phyloP scores from a whole-genome alignment of 2,888 invertebrate genomes.

The Zhengitettix transpicula region DNA sequence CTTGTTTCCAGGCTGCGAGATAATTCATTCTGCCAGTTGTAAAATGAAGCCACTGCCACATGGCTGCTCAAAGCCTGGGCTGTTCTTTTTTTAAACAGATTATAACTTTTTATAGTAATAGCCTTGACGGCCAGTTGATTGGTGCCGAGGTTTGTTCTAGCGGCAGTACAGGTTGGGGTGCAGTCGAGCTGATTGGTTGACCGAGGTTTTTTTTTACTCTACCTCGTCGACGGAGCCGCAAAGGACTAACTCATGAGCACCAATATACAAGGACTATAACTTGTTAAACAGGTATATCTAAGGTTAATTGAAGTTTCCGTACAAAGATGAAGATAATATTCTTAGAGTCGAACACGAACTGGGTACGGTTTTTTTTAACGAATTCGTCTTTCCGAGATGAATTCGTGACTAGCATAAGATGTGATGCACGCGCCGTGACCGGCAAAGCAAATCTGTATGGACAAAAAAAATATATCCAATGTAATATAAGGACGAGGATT shows the following conservation, averaged over 20 bases:
- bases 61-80: too few species aligned
- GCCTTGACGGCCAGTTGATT: neutral
- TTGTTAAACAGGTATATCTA: slow-evolving; percentile 2
- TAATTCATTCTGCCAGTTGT: neutral
- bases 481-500: too few species aligned
- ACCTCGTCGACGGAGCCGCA: neutral
- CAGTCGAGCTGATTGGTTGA: neutral
- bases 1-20: neutral
- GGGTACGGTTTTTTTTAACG: neutral
- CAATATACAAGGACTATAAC: neutral
- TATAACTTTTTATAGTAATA: neutral
- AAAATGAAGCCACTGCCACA: neutral
- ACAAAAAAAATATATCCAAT: too few species aligned
- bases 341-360: neutral
- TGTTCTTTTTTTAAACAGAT: neutral
- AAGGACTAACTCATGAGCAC: neutral
- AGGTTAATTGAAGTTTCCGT: slow-evolving; percentile 11
- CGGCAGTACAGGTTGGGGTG: neutral
- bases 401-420: slow-evolving; percentile 5
- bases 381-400: neutral
- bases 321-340: slow-evolving; percentile 7
- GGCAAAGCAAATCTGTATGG: neutral
- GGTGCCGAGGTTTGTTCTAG: neutral
- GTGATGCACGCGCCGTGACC: neutral
- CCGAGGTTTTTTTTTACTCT: neutral